Evolutionary conservation across 2,797 vertebrate genomes (phyloP), one percentile per base, ranked within the genome.

Genomic region (Paedocypris micromegethes): DNA sequence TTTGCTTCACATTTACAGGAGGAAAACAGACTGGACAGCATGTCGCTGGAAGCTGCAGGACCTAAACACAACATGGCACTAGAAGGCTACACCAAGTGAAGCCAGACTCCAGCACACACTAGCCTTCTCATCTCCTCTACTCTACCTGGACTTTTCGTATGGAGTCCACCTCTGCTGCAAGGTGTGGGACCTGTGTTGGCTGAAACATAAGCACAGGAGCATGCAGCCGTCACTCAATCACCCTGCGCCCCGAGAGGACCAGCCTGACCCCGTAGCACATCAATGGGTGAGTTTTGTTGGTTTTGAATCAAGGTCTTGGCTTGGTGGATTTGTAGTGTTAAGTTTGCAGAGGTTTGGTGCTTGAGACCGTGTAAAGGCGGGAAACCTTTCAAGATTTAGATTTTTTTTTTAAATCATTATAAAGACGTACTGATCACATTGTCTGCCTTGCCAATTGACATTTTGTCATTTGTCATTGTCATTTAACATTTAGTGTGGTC

Each of bases 121-220:
- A 74, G 48, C 64, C 66, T 66, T 75, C 64, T 70, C 70, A 60
- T 74, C 69, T 68, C 68, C 72, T 64, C 64, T 67, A 81, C 79
- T 76, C 75, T 83, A 83, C 82, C 82, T 83, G 77, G 79, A 79
- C 72, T 80, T 83, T 70, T 79, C 78, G 80, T 82, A 82, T n/a
- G 80, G 79, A 73, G 79, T 74, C 79, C 80, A 80, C 67, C 80
- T 82, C 79, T 79, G 73, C 68, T 83, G 80, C 74, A 81, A 72
- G 74, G 75, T 79, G 76, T 79, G 74, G 75, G 72, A 78, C 76
- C 80, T 83, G 79, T 80, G 75, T 76, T 74, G 73, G 75, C 82
- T 83, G 78, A 74, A 79, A 81, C 75, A 81, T 63, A 81, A 72
- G 77, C 72, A 76, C 60, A 77, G 70, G 66, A 73, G 68, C 66